These are phyloP conservation scores for Diarsia rubi DNA, from an alignment of 2,888 invertebrate genomes.

Conservation along the genomic window DNA sequence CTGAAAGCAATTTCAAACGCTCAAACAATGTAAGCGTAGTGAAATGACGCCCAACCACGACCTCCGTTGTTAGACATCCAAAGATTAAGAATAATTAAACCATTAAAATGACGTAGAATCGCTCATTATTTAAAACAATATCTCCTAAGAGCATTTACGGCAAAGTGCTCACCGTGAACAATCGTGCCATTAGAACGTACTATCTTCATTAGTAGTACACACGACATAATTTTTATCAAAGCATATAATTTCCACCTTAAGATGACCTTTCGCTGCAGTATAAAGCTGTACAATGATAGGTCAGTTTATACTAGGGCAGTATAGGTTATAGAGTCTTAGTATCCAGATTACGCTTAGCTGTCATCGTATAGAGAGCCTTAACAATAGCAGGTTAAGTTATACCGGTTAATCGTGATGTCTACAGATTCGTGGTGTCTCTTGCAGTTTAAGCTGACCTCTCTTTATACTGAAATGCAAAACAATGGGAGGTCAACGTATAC, in stretches of 20 bases:
- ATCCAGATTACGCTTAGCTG: not conserved
- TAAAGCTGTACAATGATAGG: not conserved
- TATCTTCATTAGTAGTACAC: constrained; percentile 23
- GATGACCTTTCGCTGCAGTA: not conserved
- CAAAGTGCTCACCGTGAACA: constrained; percentile 42
- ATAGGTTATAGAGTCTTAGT: not conserved
- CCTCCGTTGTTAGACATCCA: constrained; percentile 18
- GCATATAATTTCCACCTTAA: not conserved
- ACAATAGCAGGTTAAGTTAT: not conserved
- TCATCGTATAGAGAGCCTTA: not conserved
- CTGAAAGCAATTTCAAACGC: not conserved
- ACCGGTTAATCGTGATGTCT: not conserved
- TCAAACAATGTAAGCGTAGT: constrained; percentile 24
- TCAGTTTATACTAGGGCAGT: not conserved
- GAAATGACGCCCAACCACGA: constrained; percentile 10
- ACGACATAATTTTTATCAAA: constrained; percentile 7
- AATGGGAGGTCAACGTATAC: not conserved
- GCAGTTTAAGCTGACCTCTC: not conserved
- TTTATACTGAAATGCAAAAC: not conserved
- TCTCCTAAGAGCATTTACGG: constrained; percentile 17
- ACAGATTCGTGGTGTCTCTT: too few species aligned
- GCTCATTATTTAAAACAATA: constrained; percentile 36
- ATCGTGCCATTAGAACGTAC: constrained; percentile 59
- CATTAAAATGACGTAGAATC: constrained; percentile 30
- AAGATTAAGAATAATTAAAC: constrained; percentile 37